These are phyloP conservation scores for Procavia capensis DNA, from an alignment of 2,113 vertebrate genomes.

Conservation along the genomic window DNA sequence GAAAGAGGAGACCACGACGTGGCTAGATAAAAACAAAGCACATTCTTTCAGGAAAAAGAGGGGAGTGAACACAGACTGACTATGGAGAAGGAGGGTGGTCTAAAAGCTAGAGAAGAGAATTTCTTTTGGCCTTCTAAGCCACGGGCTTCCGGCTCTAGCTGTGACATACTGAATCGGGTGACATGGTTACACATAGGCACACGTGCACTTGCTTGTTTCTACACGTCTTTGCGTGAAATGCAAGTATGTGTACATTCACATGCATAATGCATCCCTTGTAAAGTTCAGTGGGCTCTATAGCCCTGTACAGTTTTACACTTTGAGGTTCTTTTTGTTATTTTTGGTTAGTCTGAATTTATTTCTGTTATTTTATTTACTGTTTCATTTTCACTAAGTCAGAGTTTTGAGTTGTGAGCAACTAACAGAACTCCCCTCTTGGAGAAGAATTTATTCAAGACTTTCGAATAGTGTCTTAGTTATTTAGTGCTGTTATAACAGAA, in stretches of 20 bases:
- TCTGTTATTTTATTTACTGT: neutral
- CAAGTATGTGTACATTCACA: neutral
- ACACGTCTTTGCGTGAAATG: neutral
- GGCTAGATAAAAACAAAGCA: constrained; percentile 47
- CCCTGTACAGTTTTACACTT: neutral
- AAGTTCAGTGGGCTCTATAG: neutral
- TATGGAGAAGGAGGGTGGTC: neutral
- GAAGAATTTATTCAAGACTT: neutral
- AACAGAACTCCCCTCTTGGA: neutral
- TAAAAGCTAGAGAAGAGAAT: neutral
- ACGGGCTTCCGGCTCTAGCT: neutral
- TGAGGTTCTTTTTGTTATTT: constrained; percentile 9
- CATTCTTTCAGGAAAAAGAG: neutral
- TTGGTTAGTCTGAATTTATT: neutral
- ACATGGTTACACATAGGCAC: neutral
- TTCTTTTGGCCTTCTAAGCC: neutral
- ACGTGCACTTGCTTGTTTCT: neutral
- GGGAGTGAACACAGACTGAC: neutral
- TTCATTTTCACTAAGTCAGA: neutral
- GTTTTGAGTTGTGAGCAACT: neutral
- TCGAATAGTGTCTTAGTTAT: neutral
- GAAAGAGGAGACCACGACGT: neutral
- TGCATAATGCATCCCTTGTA: neutral
- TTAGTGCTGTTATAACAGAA: too few relatives aligned
- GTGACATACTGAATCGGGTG: neutral